Evolutionary conservation across 2,797 vertebrate genomes (phyloP).

Genomic region (Myiotriccus ornatus): DNA sequence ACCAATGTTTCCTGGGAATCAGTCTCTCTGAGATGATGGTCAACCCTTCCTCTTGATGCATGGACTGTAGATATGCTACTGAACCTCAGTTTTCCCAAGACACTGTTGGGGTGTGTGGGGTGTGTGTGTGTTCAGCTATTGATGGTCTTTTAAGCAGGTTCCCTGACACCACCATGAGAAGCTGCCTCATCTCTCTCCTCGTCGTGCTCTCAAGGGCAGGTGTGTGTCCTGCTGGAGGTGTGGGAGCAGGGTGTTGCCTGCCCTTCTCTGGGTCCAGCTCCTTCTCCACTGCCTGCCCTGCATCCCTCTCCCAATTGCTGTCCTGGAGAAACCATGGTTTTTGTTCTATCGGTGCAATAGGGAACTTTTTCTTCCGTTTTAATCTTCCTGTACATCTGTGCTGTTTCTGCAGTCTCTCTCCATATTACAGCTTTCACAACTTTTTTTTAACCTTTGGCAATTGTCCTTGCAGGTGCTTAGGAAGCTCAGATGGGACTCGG

Average conservation of each 20-base stretch:
- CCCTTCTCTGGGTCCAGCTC: background rate
- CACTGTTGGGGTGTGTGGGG: too few relatives aligned
- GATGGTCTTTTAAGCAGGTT: background rate
- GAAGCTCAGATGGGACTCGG: background rate
- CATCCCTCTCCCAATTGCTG: background rate
- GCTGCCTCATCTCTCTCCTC: background rate
- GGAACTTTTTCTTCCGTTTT: background rate
- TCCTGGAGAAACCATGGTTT: background rate
- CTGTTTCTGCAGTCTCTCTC: background rate
- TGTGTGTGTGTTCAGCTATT: background rate
- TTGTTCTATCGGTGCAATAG: background rate
- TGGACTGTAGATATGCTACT: background rate
- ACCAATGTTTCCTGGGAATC: background rate
- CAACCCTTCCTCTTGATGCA: background rate
- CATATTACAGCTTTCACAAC: background rate
- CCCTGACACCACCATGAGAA: background rate
- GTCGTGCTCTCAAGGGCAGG: background rate
- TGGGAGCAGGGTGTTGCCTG: background rate
- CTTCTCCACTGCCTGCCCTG: background rate
- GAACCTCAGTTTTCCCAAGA: background rate
- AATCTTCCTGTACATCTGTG: background rate
- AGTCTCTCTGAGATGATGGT: background rate
- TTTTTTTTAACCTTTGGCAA: background rate
- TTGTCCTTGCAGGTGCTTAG: background rate
- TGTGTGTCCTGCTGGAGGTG: fast-evolving